Evolutionary conservation across 2,888 invertebrate genomes (phyloP).

Genomic region (Pammene fasciana): DNA sequence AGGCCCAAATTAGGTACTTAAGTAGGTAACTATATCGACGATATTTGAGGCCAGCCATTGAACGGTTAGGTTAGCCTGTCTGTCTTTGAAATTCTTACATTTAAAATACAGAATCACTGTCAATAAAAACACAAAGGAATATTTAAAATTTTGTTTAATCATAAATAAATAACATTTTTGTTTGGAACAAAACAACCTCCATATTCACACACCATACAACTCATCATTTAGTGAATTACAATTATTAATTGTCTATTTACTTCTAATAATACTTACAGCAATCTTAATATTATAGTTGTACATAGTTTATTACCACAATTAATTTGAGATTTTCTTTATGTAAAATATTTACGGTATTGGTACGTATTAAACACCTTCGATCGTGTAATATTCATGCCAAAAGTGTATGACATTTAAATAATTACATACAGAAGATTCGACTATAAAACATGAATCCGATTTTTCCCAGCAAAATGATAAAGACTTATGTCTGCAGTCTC

Average conservation of each 20-base stretch:
- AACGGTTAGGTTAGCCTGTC: no score
- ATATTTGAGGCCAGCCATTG: no score
- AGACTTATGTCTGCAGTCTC: no score
- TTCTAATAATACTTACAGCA: conserved; percentile 83
- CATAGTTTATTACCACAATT: conserved; percentile 81
- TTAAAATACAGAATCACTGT: no score
- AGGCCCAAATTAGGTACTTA: no score
- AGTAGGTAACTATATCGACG: no score
- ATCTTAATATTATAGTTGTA: conserved; percentile 80
- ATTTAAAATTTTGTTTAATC: conserved; percentile 84
- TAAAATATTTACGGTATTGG: conserved; percentile 61
- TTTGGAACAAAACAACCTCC: conserved; percentile 83
- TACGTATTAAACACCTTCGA: conserved; percentile 17
- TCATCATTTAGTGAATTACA: conserved; percentile 79
- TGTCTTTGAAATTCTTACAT: no score
- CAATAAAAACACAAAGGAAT: conserved; percentile 49
- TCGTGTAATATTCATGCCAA: background rate
- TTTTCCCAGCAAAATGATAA: no score
- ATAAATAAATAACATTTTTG: conserved; percentile 84
- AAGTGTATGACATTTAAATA: no score
- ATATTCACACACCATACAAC: conserved; percentile 80
- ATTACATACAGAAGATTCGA: no score
- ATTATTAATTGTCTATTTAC: conserved; percentile 79
- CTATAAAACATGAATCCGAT: no score
- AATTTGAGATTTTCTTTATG: conserved; percentile 79